phyloP scores from a whole-genome alignment of 1,140 invertebrate species.

The Penaeus indicus region DNA sequence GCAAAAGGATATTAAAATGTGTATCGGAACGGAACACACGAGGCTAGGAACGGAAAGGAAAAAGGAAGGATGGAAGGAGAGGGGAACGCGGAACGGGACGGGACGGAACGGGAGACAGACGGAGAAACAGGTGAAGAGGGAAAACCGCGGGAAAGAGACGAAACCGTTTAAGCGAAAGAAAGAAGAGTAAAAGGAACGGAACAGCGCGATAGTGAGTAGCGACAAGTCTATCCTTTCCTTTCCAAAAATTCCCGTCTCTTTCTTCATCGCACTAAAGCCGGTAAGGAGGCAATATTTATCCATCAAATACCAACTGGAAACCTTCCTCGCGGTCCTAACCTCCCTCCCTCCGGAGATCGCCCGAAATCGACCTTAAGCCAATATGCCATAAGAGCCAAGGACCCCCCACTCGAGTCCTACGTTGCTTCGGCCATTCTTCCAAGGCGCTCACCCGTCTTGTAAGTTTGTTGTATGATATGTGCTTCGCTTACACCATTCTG shows the following conservation, averaged over 20 bases:
- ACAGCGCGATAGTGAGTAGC: slow-evolving; percentile 37
- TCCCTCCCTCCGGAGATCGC: too few species aligned
- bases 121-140: slow-evolving; percentile 5
- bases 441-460: slow-evolving; percentile 48
- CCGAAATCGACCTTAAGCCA: slow-evolving; percentile 6
- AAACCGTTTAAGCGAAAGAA: not conserved
- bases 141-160: not conserved
- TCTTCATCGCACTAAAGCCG: slow-evolving; percentile 63
- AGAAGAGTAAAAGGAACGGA: slow-evolving; percentile 32
- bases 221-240: slow-evolving; percentile 61
- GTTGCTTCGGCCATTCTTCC: slow-evolving; percentile 10
- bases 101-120: not conserved
- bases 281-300: slow-evolving; percentile 64
- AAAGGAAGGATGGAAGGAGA: not conserved
- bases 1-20: too few species aligned
- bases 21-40: too few species aligned
- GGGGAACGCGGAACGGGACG: not conserved
- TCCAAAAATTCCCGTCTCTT: slow-evolving; percentile 63
- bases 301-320: slow-evolving; percentile 60
- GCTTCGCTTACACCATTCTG: slow-evolving; percentile 61
- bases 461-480: slow-evolving; percentile 64
- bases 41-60: too few species aligned
- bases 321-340: slow-evolving; percentile 1
- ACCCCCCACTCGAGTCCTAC: not conserved
- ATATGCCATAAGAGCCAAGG: not conserved